These are phyloP conservation scores for Chesias legatella DNA, from an alignment of 2,888 invertebrate species.

Conservation along the genomic window DNA sequence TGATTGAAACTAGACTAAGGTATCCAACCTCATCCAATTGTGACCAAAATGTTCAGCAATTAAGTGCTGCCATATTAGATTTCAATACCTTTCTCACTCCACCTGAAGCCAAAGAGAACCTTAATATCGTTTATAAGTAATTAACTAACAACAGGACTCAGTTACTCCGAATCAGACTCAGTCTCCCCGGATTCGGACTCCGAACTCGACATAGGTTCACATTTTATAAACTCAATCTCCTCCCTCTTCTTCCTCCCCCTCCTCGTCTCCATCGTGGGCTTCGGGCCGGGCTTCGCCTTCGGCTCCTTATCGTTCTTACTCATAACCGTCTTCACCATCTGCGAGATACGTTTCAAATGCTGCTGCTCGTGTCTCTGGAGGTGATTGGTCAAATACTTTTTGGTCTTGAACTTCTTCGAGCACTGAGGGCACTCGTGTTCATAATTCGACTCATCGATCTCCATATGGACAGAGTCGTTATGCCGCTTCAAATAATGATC, in stretches of 20 bases:
- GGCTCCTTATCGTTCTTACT: slow-evolving; percentile 43
- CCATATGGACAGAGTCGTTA: slow-evolving; percentile 63
- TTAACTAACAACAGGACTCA: neutral
- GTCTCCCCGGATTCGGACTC: slow-evolving; percentile 51
- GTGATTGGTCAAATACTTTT: slow-evolving; percentile 65
- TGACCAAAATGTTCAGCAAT: too few relatives aligned
- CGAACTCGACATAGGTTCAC: slow-evolving; percentile 64
- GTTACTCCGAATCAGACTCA: slow-evolving; percentile 37
- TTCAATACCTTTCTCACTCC: too few relatives aligned
- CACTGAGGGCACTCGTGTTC: slow-evolving; percentile 66
- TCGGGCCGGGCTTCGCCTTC: slow-evolving; percentile 3
- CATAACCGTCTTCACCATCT: slow-evolving; percentile 71
- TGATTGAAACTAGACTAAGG: too few relatives aligned
- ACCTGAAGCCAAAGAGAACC: too few relatives aligned
- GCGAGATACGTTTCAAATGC: slow-evolving; percentile 64
- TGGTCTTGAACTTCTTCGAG: slow-evolving; percentile 69
- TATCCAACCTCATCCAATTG: too few relatives aligned
- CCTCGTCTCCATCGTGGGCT: slow-evolving; percentile 34
- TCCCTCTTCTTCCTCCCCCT: slow-evolving; percentile 44
- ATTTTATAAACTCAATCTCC: slow-evolving; percentile 72
- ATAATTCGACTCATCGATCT: slow-evolving; percentile 60
- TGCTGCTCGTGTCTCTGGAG: slow-evolving; percentile 70
- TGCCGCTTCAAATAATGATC: slow-evolving; percentile 64
- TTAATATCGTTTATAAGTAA: too few relatives aligned
- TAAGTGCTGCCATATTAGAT: too few relatives aligned